These are phyloP conservation scores for Karalla daura DNA, from an alignment of 2,797 vertebrate species.

Conservation along the genomic window DNA sequence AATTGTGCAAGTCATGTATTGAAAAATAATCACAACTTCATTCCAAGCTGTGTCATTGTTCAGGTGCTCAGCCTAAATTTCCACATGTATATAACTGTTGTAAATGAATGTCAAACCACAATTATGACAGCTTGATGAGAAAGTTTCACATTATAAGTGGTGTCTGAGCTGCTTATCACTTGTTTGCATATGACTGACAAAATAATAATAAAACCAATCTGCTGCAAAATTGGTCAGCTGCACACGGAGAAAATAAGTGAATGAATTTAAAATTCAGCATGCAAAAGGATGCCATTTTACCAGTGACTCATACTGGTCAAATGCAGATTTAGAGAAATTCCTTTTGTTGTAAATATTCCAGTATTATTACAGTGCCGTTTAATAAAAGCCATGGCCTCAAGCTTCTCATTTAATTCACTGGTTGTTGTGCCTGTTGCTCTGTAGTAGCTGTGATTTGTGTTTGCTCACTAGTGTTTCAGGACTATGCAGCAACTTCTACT, in stretches of 20 bases:
- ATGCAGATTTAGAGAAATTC: conserved; percentile 19
- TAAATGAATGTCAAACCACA: conserved; percentile 74
- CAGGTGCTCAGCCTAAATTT: conserved; percentile 44
- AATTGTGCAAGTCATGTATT: conserved; percentile 46
- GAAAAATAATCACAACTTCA: conserved; percentile 37
- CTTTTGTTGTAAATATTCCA: conserved; percentile 71
- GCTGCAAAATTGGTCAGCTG: conserved; percentile 41
- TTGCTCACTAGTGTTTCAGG: conserved; percentile 76
- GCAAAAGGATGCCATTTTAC: conserved; percentile 33
- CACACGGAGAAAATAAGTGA: conserved; percentile 11
- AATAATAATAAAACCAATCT: conserved; percentile 22
- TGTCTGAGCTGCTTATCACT: conserved; percentile 45
- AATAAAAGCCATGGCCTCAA: conserved; percentile 62
- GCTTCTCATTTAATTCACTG: conserved; percentile 74
- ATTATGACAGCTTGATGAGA: conserved; percentile 57
- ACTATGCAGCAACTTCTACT: conserved; percentile 87
- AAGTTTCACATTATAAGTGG: conserved; percentile 32
- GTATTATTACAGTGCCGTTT: conserved; percentile 51
- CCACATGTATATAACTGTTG: conserved; percentile 55
- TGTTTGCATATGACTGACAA: conserved; percentile 27
- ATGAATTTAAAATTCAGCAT: conserved; percentile 34
- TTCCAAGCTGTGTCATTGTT: conserved; percentile 42
- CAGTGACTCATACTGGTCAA: conserved; percentile 15
- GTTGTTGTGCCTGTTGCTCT: conserved; percentile 83
- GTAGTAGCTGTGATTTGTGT: conserved; percentile 84